A percentile compares a stretch with the other conserved stretches of the same genome.
Conservation (phyloP, 53 echinoderm and acorn worm species). For the Apostichopus leukothele region DNA sequence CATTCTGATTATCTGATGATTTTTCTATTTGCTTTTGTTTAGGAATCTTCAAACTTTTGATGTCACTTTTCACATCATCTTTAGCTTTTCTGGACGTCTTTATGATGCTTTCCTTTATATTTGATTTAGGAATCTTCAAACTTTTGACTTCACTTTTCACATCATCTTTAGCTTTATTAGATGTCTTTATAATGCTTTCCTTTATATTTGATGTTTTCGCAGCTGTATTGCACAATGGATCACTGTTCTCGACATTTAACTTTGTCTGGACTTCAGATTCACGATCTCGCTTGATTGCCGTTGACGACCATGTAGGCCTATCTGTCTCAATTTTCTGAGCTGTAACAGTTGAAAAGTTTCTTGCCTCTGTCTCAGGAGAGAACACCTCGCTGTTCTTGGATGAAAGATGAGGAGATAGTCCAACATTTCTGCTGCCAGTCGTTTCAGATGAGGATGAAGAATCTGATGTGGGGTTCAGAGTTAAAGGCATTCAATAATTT, state of each 20-base stretch:
- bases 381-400: background rate
- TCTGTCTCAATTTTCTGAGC: constrained; percentile 14
- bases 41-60: background rate
- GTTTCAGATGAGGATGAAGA: background rate
- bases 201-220: background rate
- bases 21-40: background rate
- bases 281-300: background rate
- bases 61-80: background rate
- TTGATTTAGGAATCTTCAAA: background rate
- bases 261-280: background rate
- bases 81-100: background rate
- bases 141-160: background rate
- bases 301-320: background rate
- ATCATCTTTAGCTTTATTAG: background rate
- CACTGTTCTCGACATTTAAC: too few species aligned
- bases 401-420: background rate
- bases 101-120: background rate
- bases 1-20: background rate
- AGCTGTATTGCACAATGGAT: background rate
- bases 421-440: background rate
- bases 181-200: background rate
- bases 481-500: too few species aligned
- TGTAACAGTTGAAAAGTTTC: constrained; percentile 15
- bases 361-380: constrained; percentile 2
- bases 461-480: background rate